Evolutionary conservation across 2,113 vertebrate genomes (phyloP), one percentile per base, ranked within the genome.

Genomic region (Nematolebias whitei): DNA sequence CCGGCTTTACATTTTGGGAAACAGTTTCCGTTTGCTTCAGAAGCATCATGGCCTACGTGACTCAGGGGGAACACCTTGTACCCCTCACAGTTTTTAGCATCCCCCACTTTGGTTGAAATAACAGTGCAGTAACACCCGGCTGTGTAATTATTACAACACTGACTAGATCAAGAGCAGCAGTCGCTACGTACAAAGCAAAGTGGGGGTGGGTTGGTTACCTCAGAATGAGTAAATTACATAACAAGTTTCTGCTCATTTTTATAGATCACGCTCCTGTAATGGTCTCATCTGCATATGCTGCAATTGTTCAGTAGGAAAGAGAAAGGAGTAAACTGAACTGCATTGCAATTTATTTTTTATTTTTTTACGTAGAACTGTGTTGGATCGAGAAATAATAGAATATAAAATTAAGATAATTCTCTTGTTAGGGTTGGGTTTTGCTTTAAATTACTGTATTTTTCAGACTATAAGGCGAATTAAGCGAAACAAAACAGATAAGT

Each of bases 181-280:
- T 53, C 2, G 3, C 56, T 47, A 52, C 58, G 77, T 61, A 64
- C 6, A 44, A 15, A 51, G 53, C 48, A 38, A 32, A 63, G 24
- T n/a, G 56, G 49, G 61, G 73, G 67, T 0, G 69, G 66, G 68
- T 71, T 59, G 65, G 51, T 85, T 73, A 64, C 64, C 56, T 61
- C 59, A 71, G 61, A 84, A 62, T 65, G 75, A 75, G 26, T 69
- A 63, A 76, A 77, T 89, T 86, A 83, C 70, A 69, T 88, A 88
- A 90, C 73, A 59, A 40, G 35, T 57, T 68, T 63, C 43, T 51
- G 45, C 57, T 71, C 53, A 72, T 73, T 68, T 43, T 39, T 63
- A 38, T 50, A 22, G 24, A 70, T 26, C 9, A 26, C 41, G 59
- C 76, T 51, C 29, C 51, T 45, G 13, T 22, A 32, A 29, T 4